These are phyloP conservation scores for Manis javanica DNA, from an alignment of 2,797 vertebrate genomes.

Conservation along the genomic window DNA sequence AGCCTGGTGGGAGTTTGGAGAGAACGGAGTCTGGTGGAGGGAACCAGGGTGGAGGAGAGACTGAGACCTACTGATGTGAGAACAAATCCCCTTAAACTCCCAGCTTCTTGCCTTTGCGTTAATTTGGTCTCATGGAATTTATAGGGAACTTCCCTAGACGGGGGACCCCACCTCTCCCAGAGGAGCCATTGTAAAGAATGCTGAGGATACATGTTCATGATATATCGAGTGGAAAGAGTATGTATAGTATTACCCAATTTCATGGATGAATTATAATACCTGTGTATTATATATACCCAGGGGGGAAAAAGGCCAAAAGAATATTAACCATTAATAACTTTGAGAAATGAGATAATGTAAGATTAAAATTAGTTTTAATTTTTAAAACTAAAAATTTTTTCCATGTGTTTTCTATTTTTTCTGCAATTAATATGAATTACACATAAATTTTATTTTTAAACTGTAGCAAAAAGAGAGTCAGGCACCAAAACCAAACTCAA, in stretches of 20 bases:
- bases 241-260: neutral
- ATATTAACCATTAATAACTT: constrained; percentile 2
- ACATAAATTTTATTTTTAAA: neutral
- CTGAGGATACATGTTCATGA: neutral
- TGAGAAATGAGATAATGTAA: neutral
- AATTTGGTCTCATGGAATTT: too few relatives aligned
- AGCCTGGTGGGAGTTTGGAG: too few relatives aligned
- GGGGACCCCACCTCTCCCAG: too few relatives aligned
- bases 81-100: too few relatives aligned
- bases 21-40: too few relatives aligned
- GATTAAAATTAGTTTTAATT: neutral
- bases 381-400: neutral
- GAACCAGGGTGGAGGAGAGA: too few relatives aligned
- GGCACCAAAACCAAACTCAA: neutral
- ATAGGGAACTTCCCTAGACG: too few relatives aligned
- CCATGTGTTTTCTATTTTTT: neutral
- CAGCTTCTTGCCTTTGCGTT: too few relatives aligned
- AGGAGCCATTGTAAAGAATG: neutral
- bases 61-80: too few relatives aligned
- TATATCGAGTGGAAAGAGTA: neutral
- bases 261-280: neutral
- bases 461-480: neutral
- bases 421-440: neutral
- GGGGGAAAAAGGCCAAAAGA: neutral
- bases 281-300: neutral